These are phyloP conservation scores for Paraescarpia echinospica DNA, from an alignment of 1,140 invertebrate species.

Conservation along the genomic window DNA sequence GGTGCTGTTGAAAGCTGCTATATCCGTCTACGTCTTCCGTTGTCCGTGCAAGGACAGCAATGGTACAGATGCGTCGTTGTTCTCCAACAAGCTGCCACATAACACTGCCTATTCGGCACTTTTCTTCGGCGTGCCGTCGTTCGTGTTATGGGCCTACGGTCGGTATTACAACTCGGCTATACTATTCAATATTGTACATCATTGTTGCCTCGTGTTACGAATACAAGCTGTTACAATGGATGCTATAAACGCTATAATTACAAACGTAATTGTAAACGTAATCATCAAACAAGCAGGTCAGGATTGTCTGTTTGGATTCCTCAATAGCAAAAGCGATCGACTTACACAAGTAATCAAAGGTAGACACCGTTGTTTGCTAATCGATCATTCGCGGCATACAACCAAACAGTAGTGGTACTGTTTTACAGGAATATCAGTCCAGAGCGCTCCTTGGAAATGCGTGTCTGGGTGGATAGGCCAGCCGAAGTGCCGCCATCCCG, in stretches of 20 bases:
- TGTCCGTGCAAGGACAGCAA: background rate
- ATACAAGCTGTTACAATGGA: no score
- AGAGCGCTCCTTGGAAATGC: background rate
- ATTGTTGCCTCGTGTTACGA: background rate
- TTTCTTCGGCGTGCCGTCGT: background rate
- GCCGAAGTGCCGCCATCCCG: slow-evolving; percentile 6
- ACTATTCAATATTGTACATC: background rate
- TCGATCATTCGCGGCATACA: background rate
- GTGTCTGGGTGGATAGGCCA: background rate
- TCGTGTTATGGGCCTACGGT: background rate
- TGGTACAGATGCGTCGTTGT: background rate
- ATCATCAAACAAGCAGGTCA: no score
- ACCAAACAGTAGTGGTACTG: background rate
- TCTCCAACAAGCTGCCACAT: background rate
- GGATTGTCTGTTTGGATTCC: background rate
- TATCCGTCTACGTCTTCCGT: background rate
- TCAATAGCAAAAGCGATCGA: background rate
- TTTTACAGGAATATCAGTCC: slow-evolving; percentile 1
- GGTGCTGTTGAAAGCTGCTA: background rate
- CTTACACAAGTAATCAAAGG: background rate
- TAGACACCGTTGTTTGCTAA: background rate
- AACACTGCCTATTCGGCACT: background rate
- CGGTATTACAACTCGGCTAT: background rate
- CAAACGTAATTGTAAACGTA: no score
- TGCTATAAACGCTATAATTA: no score